A percentile compares a stretch with the other conserved stretches of the same genome.
phyloP scores from a whole-genome alignment of 2,797 vertebrate species.

The Alcedo atthis region DNA sequence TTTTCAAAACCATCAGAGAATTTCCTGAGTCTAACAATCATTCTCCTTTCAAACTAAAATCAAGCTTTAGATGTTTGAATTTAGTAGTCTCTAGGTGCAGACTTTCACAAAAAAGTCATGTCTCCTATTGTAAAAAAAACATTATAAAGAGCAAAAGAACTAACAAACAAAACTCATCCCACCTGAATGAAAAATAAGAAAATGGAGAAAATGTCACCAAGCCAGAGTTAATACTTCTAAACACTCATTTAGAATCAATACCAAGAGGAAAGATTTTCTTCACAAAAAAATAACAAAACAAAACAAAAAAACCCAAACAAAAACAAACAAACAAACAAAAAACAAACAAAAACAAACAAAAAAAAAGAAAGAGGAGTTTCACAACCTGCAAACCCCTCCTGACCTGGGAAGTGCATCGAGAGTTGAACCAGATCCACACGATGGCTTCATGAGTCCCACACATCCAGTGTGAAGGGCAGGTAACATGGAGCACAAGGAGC shows the following conservation, averaged over 20 bases:
- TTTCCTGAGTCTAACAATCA: not conserved
- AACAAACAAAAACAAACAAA: no score
- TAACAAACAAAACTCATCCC: fast-evolving
- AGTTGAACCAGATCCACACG: not conserved
- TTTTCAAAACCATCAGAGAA: not conserved
- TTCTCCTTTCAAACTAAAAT: not conserved
- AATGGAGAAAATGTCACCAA: not conserved
- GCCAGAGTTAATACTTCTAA: not conserved
- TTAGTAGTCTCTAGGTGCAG: not conserved
- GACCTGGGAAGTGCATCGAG: not conserved
- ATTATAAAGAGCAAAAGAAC: not conserved
- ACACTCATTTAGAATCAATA: not conserved
- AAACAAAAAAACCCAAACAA: no score
- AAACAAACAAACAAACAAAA: no score
- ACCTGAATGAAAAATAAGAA: not conserved
- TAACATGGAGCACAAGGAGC: not conserved
- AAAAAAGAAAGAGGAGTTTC: not conserved
- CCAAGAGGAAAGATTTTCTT: not conserved
- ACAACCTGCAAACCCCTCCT: not conserved
- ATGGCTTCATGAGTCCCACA: not conserved
- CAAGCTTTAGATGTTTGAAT: not conserved
- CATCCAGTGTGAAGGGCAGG: not conserved
- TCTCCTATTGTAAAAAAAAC: not conserved
- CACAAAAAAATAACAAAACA: no score
- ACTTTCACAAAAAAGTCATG: not conserved